These are phyloP conservation scores for Chiloscyllium plagiosum DNA, from an alignment of 2,113 vertebrate genomes.

Conservation along the genomic window DNA sequence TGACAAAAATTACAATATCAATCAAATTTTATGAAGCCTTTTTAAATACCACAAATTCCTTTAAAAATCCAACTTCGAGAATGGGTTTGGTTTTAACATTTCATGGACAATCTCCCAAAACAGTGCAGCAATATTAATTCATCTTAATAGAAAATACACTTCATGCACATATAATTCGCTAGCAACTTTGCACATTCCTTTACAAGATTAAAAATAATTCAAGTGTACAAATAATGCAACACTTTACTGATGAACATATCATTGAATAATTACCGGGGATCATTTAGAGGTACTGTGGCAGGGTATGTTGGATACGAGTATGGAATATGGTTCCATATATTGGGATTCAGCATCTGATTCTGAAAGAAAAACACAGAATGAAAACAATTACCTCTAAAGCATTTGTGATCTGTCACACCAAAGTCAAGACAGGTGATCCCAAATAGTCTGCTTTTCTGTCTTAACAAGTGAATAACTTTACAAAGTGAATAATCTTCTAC, in stretches of 20 bases:
- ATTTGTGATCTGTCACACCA: neutral
- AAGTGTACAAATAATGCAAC: neutral
- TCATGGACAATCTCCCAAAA: neutral
- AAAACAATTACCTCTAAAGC: neutral
- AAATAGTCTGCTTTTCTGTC: no score
- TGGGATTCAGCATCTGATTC: constrained; percentile 9
- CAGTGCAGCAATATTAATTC: neutral
- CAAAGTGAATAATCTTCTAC: no score
- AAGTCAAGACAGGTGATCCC: neutral
- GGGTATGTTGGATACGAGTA: neutral
- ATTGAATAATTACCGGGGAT: constrained; percentile 26
- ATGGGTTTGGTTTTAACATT: neutral
- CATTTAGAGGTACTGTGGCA: neutral
- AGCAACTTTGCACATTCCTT: neutral
- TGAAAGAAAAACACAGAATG: neutral
- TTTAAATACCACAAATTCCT: neutral
- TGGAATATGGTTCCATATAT: constrained; percentile 3
- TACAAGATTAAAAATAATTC: neutral
- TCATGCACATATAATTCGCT: neutral
- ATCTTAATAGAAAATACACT: neutral
- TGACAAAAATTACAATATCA: neutral
- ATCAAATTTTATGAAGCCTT: neutral
- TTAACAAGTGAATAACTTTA: no score
- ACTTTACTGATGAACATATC: neutral
- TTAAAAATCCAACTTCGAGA: neutral